A percentile compares a stretch with the other conserved stretches of the same genome.
phyloP scores from a whole-genome alignment of 1,140 invertebrate genomes.

The Agrypnia vestita region DNA sequence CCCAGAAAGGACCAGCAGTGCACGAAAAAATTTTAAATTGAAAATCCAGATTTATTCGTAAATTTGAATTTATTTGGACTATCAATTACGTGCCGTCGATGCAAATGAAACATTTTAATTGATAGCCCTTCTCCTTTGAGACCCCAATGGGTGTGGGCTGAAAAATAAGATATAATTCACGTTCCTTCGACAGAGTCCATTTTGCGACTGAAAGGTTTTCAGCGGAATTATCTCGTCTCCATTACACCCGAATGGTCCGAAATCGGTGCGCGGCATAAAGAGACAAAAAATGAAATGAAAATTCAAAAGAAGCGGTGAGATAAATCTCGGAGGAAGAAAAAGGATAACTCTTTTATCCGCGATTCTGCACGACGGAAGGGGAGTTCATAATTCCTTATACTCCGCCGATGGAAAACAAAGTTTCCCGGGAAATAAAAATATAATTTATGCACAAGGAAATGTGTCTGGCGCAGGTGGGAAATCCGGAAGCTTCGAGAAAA shows the following conservation, averaged over 20 bases:
- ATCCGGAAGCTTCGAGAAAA: not conserved
- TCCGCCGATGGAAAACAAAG: constrained; percentile 22
- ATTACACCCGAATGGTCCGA: constrained; percentile 37
- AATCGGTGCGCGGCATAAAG: constrained; percentile 1
- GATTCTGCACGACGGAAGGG: constrained; percentile 12
- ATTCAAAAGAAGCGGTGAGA: constrained; percentile 33
- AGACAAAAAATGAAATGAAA: constrained; percentile 13
- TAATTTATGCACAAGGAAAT: constrained; percentile 36
- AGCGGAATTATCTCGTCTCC: constrained; percentile 9
- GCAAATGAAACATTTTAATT: constrained; percentile 18
- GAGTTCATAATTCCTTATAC: constrained; percentile 31
- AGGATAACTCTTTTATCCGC: constrained; percentile 37
- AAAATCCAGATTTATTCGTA: too few species aligned
- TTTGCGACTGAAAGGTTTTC: constrained; percentile 23
- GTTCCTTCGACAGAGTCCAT: not conserved
- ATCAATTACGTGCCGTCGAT: not conserved
- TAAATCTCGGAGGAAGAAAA: constrained; percentile 31
- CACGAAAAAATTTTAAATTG: not conserved
- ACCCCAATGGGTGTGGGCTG: not conserved
- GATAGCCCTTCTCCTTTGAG: constrained; percentile 10
- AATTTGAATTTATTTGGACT: not conserved
- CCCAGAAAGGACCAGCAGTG: too few species aligned
- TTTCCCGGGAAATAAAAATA: constrained; percentile 30
- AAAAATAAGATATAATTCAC: constrained; percentile 4
- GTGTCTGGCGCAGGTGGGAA: constrained; percentile 28